These are phyloP conservation scores for Caenorhabditis latens DNA, from an alignment of 1,140 invertebrate genomes.

Conservation along the genomic window DNA sequence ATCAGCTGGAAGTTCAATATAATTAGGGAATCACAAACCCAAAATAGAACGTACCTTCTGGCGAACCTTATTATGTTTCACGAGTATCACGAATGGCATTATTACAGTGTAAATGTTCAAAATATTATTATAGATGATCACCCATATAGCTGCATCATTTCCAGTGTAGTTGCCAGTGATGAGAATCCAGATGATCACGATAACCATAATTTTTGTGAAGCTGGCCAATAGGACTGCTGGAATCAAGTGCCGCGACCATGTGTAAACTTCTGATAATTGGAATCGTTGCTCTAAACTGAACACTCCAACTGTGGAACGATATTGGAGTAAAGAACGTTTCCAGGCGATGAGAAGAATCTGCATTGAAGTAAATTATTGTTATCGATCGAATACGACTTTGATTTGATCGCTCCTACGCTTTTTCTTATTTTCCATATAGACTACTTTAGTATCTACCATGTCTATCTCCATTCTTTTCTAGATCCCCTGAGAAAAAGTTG, in stretches of 20 bases:
- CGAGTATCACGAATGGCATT: conserved; percentile 23
- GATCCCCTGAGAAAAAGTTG: no score
- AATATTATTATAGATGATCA: neutral
- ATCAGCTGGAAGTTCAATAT: neutral
- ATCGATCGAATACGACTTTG: no score
- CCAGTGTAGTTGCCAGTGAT: neutral
- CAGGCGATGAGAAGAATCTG: conserved; percentile 20
- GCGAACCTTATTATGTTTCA: conserved; percentile 16
- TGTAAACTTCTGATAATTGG: conserved; percentile 40
- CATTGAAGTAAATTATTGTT: neutral
- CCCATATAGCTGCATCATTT: neutral
- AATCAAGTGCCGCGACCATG: neutral
- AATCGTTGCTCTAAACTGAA: conserved; percentile 9
- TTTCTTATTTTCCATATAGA: no score
- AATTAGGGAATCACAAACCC: no score
- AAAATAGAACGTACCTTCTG: neutral
- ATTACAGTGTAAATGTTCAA: conserved; percentile 24
- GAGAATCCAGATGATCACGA: neutral
- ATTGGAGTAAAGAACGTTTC: neutral
- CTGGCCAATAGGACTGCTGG: conserved; percentile 17
- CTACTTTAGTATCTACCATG: no score
- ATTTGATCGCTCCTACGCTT: no score
- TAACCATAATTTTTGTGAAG: neutral
- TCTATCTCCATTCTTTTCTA: no score
- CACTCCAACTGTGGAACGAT: neutral